Evolutionary conservation across 2,797 vertebrate genomes (phyloP), one percentile per base, ranked within the genome.

Genomic region (Sebastes taczanowskii): DNA sequence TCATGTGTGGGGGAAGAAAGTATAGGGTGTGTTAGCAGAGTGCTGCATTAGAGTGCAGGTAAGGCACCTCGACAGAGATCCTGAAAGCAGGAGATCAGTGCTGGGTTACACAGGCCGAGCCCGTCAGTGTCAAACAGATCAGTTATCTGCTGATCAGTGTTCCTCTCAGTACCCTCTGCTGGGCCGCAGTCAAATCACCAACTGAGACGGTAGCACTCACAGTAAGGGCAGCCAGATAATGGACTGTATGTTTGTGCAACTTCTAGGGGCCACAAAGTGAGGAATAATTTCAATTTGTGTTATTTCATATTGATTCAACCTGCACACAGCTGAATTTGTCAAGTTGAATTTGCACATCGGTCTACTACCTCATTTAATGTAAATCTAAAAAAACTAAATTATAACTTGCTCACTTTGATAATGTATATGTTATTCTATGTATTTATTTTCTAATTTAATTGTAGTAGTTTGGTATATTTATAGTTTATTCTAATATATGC

Each of bases 81-180:
- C 63, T 78, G 85, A 86, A 88, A 86, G 0, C 58, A 81, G 74
- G 49, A 76, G 71, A 56, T 52, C 42, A 49, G 71, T 32, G 56
- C 70, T 81, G 6, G 16, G 78, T 89, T 93, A 86, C 87, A 64
- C 11, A 14, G 56, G 65, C 74, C 29, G 13, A 27, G 38, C 35
- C 46, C 16, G 65, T 68, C 78, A 53, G 67, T 78, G 80, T 86
- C 85, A 87, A 81, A 91, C 80, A 83, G 85, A 90, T 93, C 88
- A 75, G 68, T 77, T 89, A 82, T 78, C 91, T 88, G 86, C 77
- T 88, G 86, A 87, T 90, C 80, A 65, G 68, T 83, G 32, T 71
- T 73, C 6, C 49, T 85, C 38, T 74, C 65, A 52, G 53, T 55
- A 49, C 56, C 71, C 63, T 84, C 32, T 52, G 70, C 59, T 74